Percentiles rank a stretch among this genome's conserved stretches.
Evolutionary conservation across 2,113 vertebrate genomes (phyloP).

Genomic region (Melanostigma gelatinosum): DNA sequence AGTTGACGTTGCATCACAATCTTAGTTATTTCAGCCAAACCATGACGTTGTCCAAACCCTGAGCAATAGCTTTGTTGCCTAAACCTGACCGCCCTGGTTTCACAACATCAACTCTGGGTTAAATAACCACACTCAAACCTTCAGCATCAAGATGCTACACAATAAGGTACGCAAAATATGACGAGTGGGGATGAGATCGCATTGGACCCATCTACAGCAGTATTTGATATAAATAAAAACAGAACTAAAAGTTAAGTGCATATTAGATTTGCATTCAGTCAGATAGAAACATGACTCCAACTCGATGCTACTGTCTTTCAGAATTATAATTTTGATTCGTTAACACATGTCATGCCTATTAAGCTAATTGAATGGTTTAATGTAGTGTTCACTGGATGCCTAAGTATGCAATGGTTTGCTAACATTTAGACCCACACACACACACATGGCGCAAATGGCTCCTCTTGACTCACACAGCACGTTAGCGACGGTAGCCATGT

Average conservation of each 20-base stretch:
- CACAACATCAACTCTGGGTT: no score
- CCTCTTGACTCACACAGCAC: slow-evolving; percentile 39
- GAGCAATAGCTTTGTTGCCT: no score
- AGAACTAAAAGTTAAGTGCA: background rate
- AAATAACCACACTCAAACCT: no score
- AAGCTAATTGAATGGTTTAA: background rate
- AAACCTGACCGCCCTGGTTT: no score
- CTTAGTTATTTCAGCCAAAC: no score
- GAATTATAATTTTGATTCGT: background rate
- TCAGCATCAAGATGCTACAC: no score
- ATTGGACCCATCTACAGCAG: background rate
- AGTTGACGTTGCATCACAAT: background rate
- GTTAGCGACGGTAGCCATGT: slow-evolving; percentile 52
- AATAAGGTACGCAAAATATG: no score
- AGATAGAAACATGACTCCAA: background rate
- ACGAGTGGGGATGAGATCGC: background rate
- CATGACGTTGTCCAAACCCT: no score
- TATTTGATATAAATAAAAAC: background rate
- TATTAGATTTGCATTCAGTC: background rate
- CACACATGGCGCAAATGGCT: slow-evolving; percentile 3
- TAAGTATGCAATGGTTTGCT: background rate
- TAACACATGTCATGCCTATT: background rate
- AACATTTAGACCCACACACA: background rate
- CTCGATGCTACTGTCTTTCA: background rate
- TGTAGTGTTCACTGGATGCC: background rate